Percentiles rank a stretch among this genome's conserved stretches.
These are phyloP conservation scores for Mesoligia furuncula DNA, from an alignment of 2,888 invertebrate species.

Conservation along the genomic window DNA sequence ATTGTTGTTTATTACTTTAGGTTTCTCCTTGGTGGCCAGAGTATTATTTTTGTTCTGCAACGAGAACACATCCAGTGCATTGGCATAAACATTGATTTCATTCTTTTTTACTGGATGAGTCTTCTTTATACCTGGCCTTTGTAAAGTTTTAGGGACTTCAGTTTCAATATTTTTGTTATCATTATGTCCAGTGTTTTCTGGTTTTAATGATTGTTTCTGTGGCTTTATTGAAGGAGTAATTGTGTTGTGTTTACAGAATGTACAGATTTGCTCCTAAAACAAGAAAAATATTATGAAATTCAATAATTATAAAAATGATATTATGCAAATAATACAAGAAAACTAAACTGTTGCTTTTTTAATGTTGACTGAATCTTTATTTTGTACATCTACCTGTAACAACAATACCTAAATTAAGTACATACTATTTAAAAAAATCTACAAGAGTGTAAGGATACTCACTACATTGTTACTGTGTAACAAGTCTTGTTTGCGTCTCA, in stretches of 20 bases:
- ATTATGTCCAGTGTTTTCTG: slow-evolving; percentile 19
- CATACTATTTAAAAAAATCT: background rate
- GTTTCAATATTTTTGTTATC: slow-evolving; percentile 29
- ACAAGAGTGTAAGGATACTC: slow-evolving; percentile 62
- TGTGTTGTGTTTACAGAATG: slow-evolving; percentile 78
- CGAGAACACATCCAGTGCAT: slow-evolving; percentile 81
- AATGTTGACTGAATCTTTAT: background rate
- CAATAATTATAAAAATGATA: background rate
- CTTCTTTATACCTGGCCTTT: slow-evolving; percentile 19
- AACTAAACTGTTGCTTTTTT: background rate
- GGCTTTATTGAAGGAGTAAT: slow-evolving; percentile 72
- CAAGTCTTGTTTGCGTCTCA: slow-evolving; percentile 63
- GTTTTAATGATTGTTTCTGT: slow-evolving; percentile 52
- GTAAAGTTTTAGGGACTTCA: slow-evolving; percentile 24
- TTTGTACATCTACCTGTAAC: background rate
- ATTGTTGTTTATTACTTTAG: slow-evolving; percentile 84
- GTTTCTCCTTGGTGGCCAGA: slow-evolving; percentile 69
- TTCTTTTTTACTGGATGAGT: slow-evolving; percentile 32
- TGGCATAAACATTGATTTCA: slow-evolving; percentile 79
- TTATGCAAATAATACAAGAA: background rate
- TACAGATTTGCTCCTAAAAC: slow-evolving; percentile 80
- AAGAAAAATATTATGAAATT: background rate
- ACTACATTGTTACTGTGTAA: slow-evolving; percentile 80
- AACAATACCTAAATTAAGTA: too few species aligned
- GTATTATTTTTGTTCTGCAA: slow-evolving; percentile 80